phyloP scores from a whole-genome alignment of 2,888 invertebrate species.

The Hyposoter dolosus region DNA sequence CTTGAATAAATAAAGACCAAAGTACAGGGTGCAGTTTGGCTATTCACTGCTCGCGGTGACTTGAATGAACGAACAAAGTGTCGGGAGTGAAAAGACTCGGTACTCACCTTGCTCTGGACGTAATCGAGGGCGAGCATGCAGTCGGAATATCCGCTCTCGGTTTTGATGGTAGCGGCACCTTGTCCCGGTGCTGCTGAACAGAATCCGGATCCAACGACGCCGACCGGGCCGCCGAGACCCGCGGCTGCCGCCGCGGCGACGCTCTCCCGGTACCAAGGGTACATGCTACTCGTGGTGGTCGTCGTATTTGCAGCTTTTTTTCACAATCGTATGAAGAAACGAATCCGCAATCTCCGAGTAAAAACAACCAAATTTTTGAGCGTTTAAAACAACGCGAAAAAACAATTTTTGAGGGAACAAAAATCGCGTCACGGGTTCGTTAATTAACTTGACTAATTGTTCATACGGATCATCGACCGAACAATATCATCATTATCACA shows the following conservation, averaged over 20 bases:
- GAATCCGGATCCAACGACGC: conserved; percentile 84
- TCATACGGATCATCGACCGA: background rate
- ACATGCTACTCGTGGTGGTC: conserved; percentile 84
- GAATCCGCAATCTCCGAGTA: background rate
- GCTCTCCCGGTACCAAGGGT: conserved; percentile 88
- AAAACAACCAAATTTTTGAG: background rate
- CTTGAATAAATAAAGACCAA: background rate
- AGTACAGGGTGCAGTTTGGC: background rate
- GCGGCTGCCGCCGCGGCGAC: conserved; percentile 86
- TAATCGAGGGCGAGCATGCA: conserved; percentile 90
- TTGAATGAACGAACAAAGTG: background rate
- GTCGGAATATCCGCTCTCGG: conserved; percentile 89
- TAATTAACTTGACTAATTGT: background rate
- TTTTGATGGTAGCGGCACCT: conserved; percentile 87
- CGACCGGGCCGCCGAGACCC: conserved; percentile 84
- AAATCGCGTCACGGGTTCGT: background rate
- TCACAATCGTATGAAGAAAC: background rate
- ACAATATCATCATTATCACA: conserved; percentile 21
- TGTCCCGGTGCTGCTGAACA: conserved; percentile 85
- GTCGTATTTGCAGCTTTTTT: conserved; percentile 42
- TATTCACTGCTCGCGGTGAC: background rate
- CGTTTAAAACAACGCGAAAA: background rate
- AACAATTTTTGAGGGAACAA: background rate
- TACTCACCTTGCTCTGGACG: conserved; percentile 88
- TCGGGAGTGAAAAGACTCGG: conserved; percentile 20